Evolutionary conservation across 2,113 vertebrate genomes (phyloP).

Genomic region (Equus przewalskii): DNA sequence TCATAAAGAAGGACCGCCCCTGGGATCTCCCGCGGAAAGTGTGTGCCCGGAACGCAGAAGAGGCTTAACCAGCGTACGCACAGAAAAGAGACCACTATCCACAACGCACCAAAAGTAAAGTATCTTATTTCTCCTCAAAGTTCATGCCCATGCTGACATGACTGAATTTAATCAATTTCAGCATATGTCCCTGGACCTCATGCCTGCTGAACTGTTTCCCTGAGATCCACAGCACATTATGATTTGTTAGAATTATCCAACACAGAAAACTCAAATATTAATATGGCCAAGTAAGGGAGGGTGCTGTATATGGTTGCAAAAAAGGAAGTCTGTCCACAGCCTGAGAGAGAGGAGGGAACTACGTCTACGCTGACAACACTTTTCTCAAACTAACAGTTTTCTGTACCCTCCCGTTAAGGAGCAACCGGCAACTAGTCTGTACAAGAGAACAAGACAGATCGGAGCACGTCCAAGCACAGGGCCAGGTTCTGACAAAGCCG

Average conservation of each 20-base stretch:
- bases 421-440: neutral
- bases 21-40: neutral
- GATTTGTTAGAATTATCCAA: neutral
- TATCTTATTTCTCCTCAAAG: neutral
- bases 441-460: neutral
- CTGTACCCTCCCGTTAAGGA: neutral
- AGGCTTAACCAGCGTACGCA: rapidly evolving
- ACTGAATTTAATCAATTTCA: neutral
- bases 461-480: rapidly evolving
- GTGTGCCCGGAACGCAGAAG: rapidly evolving
- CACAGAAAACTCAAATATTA: rapidly evolving
- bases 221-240: rapidly evolving
- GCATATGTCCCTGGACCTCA: rapidly evolving
- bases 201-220: rapidly evolving
- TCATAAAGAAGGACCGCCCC: neutral
- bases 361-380: rapidly evolving
- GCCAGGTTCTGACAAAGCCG: neutral
- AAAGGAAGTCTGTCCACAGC: rapidly evolving
- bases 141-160: too few species aligned
- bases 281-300: neutral
- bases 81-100: neutral
- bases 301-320: rapidly evolving
- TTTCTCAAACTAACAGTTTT: rapidly evolving
- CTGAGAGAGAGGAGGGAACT: neutral
- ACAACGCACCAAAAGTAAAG: neutral